phyloP scores from a whole-genome alignment of 2,113 vertebrate genomes.

The Prionailurus viverrinus region DNA sequence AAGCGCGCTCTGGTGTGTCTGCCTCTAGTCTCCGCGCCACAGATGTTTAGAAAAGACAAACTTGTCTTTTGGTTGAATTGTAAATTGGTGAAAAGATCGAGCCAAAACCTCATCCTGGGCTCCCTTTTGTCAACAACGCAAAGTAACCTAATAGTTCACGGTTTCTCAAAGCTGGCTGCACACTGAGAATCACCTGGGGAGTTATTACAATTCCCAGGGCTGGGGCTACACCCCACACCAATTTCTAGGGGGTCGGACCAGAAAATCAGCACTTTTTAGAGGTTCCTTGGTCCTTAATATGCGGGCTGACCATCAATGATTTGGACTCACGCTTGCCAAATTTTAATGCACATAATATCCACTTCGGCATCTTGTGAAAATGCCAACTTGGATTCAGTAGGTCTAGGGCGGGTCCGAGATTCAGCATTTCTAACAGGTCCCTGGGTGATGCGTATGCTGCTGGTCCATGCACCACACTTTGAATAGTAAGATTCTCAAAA shows the following conservation, averaged over 20 bases:
- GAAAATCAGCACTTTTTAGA: neutral
- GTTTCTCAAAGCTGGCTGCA: neutral
- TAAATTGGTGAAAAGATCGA: slow-evolving; percentile 5
- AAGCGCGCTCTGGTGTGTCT: neutral
- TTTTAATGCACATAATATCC: neutral
- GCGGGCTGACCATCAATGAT: neutral
- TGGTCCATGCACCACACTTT: neutral
- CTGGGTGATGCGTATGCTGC: neutral
- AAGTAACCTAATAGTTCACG: neutral
- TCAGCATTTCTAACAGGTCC: slow-evolving; percentile 30
- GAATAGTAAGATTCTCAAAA: slow-evolving; percentile 45
- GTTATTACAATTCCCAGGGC: neutral
- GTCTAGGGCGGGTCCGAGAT: neutral
- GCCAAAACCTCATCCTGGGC: neutral
- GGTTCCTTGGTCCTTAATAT: neutral
- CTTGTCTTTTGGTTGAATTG: neutral
- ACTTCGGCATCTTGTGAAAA: slow-evolving; percentile 24
- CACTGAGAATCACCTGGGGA: neutral
- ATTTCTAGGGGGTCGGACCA: neutral
- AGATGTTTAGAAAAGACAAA: slow-evolving; percentile 26
- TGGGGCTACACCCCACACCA: neutral
- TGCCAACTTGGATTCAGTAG: neutral
- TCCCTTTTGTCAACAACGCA: neutral
- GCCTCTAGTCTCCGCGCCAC: neutral
- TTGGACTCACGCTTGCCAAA: neutral